Evolutionary conservation across 2,113 vertebrate genomes (phyloP).

Genomic region (rat (Rattus norvegicus)): DNA sequence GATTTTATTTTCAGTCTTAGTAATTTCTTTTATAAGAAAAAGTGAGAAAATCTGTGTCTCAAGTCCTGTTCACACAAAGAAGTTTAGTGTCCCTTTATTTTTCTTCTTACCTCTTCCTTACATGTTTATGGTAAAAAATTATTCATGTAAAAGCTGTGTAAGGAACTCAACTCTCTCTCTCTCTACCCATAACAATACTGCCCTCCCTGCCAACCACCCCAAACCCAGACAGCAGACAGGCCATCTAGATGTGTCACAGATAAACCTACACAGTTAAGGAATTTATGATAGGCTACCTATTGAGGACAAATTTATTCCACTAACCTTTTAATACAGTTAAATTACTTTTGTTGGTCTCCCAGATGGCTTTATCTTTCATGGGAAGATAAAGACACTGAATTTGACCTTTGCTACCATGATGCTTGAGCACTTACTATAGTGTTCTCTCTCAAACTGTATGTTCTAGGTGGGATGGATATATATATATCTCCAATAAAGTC

Average conservation of each 20-base stretch:
- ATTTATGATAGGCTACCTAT: neutral
- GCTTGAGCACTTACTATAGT: neutral
- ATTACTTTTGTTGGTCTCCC: neutral
- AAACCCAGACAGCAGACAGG: neutral
- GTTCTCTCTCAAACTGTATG: neutral
- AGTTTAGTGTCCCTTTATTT: neutral
- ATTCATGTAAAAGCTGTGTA: slow-evolving; percentile 21
- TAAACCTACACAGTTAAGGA: neutral
- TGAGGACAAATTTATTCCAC: neutral
- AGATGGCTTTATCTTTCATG: neutral
- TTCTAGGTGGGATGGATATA: neutral
- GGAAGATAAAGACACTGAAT: neutral
- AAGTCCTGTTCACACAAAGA: neutral
- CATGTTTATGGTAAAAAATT: neutral
- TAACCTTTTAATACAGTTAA: neutral
- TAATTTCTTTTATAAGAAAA: neutral
- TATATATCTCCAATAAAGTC: neutral
- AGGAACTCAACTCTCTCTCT: neutral
- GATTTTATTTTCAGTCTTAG: neutral
- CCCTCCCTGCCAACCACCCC: neutral
- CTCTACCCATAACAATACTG: neutral
- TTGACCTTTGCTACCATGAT: neutral
- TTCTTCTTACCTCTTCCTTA: neutral
- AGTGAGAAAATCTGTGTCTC: neutral
- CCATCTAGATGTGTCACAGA: neutral